Base-by-base conservation (phyloP, 2,797 vertebrate genomes). In the Lophius americanus region DNA sequence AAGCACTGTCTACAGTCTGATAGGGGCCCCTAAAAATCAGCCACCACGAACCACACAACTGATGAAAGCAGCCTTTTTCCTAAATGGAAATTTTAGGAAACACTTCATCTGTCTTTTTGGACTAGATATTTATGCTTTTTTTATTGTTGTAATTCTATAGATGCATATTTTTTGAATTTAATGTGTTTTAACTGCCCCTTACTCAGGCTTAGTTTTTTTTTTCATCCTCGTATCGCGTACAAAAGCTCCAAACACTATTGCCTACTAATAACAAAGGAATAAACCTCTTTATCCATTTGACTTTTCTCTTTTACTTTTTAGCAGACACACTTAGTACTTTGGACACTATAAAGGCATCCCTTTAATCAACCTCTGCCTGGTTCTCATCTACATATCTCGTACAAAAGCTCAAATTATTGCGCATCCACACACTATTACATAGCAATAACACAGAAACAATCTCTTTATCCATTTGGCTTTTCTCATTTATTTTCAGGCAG, bases 1-100 rank as follows among this genome's bases (percentile, higher is more conserved):
- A 88, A 91, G 88, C 86, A 88, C 83, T 85, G 88, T 86, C 87
- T 88, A 81, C 84, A 88, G 78, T 88, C 85, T 89, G 84, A 89
- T 85, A 80, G 87, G 84, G 86, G 82, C 83, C 85, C 81, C 74
- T 65, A 70, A 88, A 83, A 88, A 87, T 87, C 85, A 85, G 85
- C 73, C 83, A 80, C 76, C 84, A 70, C 46, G 78, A 80, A 23
- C 23, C 86, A 86, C 83, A 85, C 68, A 78, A 71, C 39, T 68
- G 61, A 79, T 80, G 82, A 76, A 7, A 80, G 79, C 53, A 56
- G 62, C 47, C 76, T 72, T 82, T 83, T 54, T 66, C 33, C 56
- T 64, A 68, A 66, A 56, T 23, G 42, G 55, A 77, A 76, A 47
- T 83, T 75, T 44, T 60, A 66, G 58, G 66, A 63, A 67, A 51